phyloP scores from a whole-genome alignment of 1,140 invertebrate species.

The Lucilia sericata region DNA sequence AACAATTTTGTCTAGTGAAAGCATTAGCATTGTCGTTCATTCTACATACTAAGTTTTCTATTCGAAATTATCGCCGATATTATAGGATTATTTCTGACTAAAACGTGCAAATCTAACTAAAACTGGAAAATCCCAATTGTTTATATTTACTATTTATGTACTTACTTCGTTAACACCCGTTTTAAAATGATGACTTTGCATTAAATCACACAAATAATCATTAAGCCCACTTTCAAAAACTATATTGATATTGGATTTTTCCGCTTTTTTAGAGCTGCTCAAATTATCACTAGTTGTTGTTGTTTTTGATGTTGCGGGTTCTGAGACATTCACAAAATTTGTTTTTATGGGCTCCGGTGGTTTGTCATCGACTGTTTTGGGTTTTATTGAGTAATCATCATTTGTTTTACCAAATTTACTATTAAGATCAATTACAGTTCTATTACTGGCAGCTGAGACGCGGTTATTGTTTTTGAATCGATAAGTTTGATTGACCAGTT shows the following conservation, averaged over 20 bases:
- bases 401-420: neutral
- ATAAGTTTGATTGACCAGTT: constrained; percentile 47
- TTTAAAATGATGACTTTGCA: constrained; percentile 57
- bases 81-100: no score
- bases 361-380: no score
- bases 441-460: neutral
- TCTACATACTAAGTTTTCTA: no score
- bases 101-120: no score
- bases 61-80: no score
- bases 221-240: constrained; percentile 58
- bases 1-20: no score
- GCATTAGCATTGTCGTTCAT: no score
- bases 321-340: neutral
- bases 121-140: no score
- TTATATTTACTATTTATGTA: neutral
- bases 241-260: constrained; percentile 45
- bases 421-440: no score
- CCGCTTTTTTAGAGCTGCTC: neutral
- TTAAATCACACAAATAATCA: constrained; percentile 57
- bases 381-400: neutral
- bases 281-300: neutral
- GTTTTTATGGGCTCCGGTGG: no score
- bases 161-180: constrained; percentile 53
- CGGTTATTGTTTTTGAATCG: neutral
- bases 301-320: neutral